Base-by-base conservation (phyloP, 2,888 invertebrate species). In the Sarcophaga subvicina region DNA sequence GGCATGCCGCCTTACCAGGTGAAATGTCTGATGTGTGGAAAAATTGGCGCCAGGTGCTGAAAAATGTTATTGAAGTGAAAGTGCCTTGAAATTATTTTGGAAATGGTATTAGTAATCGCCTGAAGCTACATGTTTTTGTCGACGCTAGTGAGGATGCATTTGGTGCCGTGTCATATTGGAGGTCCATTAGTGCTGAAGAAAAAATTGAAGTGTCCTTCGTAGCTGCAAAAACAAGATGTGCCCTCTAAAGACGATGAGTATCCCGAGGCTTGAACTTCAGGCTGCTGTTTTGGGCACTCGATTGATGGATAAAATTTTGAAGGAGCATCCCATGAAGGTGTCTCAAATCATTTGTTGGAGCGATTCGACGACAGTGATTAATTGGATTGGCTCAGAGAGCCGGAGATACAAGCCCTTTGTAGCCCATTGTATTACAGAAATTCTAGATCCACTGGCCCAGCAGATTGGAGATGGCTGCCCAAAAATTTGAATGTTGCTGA, bases 401-500 rank as follows among this genome's bases (percentile, higher is more conserved):
- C 37, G 82, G 22, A 79, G 47, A 66, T 81, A 85, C 60, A 86
- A 86, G 17, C 78, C 63, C 12, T 85, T 85, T 72, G 73, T 79
- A 14, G 79, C 71, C 37, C 78, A 75, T 47, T 22, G 75, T 54
- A 75, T 90, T 49, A 85, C 88, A 0, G 89, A 90, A 63, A 89
- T 89, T 62, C 82, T 81, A 45, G 86, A 88, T 37, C 82, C 37
- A 86, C 84, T 20, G 20, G 75, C 12, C 59, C 85, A 49, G 79
- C 80, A 60, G 80, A 90, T 49, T 90, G 90, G 89, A 83, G 83
- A 27, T 90, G 89, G 89, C 77, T 90, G 14, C 85, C 90, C 22
- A 87, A 88, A 1, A 87, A 88, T 69, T 20, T 80, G 12, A 90
- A 37, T 37, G 37, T 6, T 37, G 6, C 37, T 37, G 37, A 37